Evolutionary conservation across 2,888 invertebrate genomes (phyloP).

Genomic region (Lithosia quadra): DNA sequence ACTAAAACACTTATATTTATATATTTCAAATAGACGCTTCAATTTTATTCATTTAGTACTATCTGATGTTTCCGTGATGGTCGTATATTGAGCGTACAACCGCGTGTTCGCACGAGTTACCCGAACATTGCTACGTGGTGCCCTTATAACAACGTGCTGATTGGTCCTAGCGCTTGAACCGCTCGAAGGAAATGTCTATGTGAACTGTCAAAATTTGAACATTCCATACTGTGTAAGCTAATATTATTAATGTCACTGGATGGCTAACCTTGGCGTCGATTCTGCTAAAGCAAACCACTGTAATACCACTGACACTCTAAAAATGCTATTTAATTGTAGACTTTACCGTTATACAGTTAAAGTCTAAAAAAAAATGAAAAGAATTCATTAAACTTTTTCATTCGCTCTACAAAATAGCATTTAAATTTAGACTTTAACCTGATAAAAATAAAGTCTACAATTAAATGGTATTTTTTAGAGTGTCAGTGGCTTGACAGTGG

Average conservation of each 20-base stretch:
- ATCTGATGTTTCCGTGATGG: constrained; percentile 12
- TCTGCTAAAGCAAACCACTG: too few relatives aligned
- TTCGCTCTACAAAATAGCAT: too few relatives aligned
- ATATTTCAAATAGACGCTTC: neutral
- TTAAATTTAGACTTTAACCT: too few relatives aligned
- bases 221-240: neutral
- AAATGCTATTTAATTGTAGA: too few relatives aligned
- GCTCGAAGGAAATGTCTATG: constrained; percentile 14
- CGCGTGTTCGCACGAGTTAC: constrained; percentile 17
- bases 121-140: constrained; percentile 11
- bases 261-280: constrained; percentile 4
- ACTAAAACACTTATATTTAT: neutral
- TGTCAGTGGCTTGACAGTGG: too few relatives aligned
- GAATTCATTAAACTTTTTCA: too few relatives aligned
- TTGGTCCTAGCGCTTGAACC: constrained; percentile 17
- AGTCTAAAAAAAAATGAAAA: too few relatives aligned
- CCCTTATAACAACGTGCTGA: constrained; percentile 10
- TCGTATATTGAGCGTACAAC: constrained; percentile 1
- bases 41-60: neutral
- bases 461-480: too few relatives aligned
- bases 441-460: too few relatives aligned
- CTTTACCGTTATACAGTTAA: too few relatives aligned
- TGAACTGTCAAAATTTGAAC: constrained; percentile 4
- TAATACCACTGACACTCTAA: too few relatives aligned
- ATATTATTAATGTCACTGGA: constrained; percentile 13